Base-by-base conservation (phyloP, 1,140 invertebrate species). In the Conus betulinus region DNA sequence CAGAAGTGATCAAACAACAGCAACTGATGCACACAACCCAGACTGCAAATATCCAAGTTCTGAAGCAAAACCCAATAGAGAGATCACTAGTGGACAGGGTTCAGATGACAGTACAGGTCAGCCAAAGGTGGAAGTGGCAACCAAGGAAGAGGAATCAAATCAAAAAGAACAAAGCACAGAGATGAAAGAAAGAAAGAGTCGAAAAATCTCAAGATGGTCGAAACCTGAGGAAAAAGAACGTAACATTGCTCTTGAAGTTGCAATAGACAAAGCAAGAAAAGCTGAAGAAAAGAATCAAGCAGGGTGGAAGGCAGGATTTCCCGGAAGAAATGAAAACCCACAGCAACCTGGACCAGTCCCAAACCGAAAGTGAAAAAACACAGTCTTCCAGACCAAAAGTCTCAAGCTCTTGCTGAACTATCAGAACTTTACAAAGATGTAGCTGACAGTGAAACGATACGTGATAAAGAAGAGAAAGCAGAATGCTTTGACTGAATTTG, bases 371-470 rank as follows among this genome's bases (percentile, higher is more conserved):
- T 71, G 23, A 20, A 71, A 71, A 23, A 71, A 20, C 67, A 71
- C 15, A 71, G 6, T n/a, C 20, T 71, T 11, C 20, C 7, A 23
- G 20, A 23, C 11, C 23, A 20, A 20, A 11, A 87, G 55, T 63
- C 57, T 63, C 87, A 82, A 6, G 57, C 23, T 63, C 55, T 39
- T 52, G 55, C 55, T 23, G 78, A 82, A 25, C 63, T 55, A 60
- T 23, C 78, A 39, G 78, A 74, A n/a, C 23, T 74, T 39, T 86
- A 71, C 63, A 71, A 71, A 74, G 74, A 76, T 51, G 53, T 25
- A 13, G 17, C 52, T 25, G 63, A 74, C 13, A 25, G 25, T 71
- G 27, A 86, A 51, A 39, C 2, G 3, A 23, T 7, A 78, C 7
- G 6, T 51, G 39, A 74, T 8, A 1, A 8, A 13, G 20, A 23